phyloP scores from a whole-genome alignment of 2,113 vertebrate species.

The Phrynosoma blainvillii region DNA sequence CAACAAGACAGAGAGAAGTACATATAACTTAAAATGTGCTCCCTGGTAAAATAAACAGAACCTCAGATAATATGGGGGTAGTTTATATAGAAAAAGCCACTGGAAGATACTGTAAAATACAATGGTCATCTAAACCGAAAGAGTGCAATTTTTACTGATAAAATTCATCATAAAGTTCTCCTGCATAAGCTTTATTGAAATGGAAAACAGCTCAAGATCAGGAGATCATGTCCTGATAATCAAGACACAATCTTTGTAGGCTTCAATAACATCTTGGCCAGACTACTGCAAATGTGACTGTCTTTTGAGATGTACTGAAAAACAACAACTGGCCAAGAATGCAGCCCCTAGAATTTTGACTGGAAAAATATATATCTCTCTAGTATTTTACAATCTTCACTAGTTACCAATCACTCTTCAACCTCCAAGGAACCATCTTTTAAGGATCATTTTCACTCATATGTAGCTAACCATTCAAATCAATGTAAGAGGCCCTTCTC shows the following conservation, averaged over 20 bases:
- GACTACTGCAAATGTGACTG: neutral
- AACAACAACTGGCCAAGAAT: neutral
- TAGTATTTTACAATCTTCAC: neutral
- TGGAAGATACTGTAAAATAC: neutral
- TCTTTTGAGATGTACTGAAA: neutral
- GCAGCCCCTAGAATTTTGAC: neutral
- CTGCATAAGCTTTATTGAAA: neutral
- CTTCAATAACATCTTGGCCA: neutral
- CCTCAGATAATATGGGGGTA: neutral
- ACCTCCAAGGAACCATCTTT: neutral
- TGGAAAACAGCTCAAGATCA: neutral
- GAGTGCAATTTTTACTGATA: neutral
- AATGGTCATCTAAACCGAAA: neutral
- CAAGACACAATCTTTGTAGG: neutral
- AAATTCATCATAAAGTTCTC: neutral
- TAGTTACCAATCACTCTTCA: neutral
- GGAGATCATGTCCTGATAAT: neutral
- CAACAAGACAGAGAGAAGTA: conserved; percentile 10
- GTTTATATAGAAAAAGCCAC: neutral
- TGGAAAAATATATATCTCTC: neutral
- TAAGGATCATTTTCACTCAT: too few relatives aligned
- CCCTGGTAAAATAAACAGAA: neutral
- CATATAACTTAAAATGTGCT: neutral
- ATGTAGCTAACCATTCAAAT: neutral
- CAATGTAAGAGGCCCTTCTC: neutral